Conservation (phyloP, 2,888 invertebrate genomes). For the Tetragonula carbonaria region DNA sequence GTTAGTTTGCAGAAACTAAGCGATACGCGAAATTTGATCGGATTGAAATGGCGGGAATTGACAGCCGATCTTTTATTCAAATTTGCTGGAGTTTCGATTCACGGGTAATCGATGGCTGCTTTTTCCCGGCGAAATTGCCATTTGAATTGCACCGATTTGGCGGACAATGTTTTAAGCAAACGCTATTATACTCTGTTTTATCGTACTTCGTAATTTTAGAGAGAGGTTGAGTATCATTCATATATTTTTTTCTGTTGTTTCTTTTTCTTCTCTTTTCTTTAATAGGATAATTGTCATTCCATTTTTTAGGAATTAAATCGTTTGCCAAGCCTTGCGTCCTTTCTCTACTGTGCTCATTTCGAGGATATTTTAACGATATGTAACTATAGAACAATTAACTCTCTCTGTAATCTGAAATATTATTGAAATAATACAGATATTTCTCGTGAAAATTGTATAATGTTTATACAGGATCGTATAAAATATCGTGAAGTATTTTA, state of each 20-base stretch:
- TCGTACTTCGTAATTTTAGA: neutral
- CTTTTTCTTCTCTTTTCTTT: neutral
- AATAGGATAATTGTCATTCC: neutral
- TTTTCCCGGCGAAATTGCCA: neutral
- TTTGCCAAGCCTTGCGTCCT: neutral
- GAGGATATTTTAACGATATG: neutral
- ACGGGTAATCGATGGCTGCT: neutral
- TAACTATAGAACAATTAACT: neutral
- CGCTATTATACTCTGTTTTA: neutral
- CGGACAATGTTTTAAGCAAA: slow-evolving; percentile 8
- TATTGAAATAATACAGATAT: neutral
- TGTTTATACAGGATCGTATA: neutral
- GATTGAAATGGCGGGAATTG: neutral
- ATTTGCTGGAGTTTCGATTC: slow-evolving; percentile 2
- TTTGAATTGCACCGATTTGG: slow-evolving; percentile 9
- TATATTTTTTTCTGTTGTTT: no score
- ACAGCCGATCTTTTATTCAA: slow-evolving; percentile 1
- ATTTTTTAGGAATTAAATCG: neutral
- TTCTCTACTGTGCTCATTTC: no score
- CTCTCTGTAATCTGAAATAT: neutral
- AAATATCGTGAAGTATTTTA: neutral
- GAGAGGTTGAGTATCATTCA: neutral
- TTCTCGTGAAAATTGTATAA: neutral
- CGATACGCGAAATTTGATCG: neutral
- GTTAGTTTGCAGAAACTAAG: slow-evolving; percentile 20